Conservation (phyloP, 2,113 vertebrate genomes). For the Platichthys flesus region DNA sequence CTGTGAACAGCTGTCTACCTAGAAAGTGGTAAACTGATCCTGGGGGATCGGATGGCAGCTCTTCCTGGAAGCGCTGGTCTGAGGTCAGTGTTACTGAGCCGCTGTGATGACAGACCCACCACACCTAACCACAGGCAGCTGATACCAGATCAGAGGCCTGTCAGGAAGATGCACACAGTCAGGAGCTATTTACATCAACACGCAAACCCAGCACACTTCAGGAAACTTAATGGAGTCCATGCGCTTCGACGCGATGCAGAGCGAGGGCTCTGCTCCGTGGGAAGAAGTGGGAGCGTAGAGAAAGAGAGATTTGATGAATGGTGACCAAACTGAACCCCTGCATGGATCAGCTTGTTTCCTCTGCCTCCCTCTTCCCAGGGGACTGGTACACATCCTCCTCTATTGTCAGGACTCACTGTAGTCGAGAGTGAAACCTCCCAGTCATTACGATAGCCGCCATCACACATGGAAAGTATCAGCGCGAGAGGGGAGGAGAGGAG, state of each 20-base stretch:
- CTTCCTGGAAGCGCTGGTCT: constrained; percentile 73
- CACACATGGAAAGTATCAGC: constrained; percentile 66
- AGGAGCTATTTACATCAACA: constrained; percentile 71
- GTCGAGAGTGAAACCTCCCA: constrained; percentile 48
- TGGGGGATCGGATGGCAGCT: constrained; percentile 67
- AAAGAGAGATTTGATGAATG: constrained; percentile 43
- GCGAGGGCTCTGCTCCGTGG: not conserved
- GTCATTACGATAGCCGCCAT: constrained; percentile 50
- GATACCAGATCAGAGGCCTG: constrained; percentile 69
- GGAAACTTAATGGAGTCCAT: constrained; percentile 54
- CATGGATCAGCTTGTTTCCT: constrained; percentile 42
- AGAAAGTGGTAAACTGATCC: constrained; percentile 73
- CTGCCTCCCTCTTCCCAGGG: constrained; percentile 7
- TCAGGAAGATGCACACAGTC: constrained; percentile 60
- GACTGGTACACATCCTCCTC: constrained; percentile 8
- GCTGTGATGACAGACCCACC: constrained; percentile 75
- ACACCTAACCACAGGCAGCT: constrained; percentile 71
- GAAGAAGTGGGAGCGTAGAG: constrained; percentile 1
- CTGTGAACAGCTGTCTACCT: constrained; percentile 67
- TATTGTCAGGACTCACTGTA: constrained; percentile 34
- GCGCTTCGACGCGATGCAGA: constrained; percentile 3
- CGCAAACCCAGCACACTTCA: constrained; percentile 41
- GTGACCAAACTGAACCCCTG: constrained; percentile 39
- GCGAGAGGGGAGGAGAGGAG: constrained; percentile 32
- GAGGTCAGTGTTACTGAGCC: constrained; percentile 75